phyloP scores from a whole-genome alignment of 2,113 vertebrate species.

The Boleophthalmus pectinirostris region DNA sequence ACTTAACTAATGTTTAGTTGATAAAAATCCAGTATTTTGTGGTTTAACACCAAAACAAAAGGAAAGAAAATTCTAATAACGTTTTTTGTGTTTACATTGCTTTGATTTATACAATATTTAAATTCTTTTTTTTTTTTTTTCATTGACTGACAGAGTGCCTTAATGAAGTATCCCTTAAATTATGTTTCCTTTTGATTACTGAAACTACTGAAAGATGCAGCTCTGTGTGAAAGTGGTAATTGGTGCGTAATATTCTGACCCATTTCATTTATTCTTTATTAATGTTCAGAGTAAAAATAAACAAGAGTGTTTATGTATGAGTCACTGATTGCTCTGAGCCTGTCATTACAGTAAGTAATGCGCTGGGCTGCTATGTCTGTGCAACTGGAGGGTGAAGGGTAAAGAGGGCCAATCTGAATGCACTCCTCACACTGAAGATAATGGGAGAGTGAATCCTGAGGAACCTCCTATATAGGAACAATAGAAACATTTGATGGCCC shows the following conservation, averaged over 20 bases:
- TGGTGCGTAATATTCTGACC: not conserved
- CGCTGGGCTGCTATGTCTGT: not conserved
- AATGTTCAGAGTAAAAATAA: not conserved
- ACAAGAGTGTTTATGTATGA: not conserved
- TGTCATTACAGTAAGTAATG: not conserved
- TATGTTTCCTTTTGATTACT: too few species aligned
- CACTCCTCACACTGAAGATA: constrained; percentile 25
- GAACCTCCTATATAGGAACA: constrained; percentile 10
- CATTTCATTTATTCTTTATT: not conserved
- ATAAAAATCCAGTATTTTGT: too few species aligned
- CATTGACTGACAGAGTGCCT: too few species aligned
- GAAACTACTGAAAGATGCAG: not conserved
- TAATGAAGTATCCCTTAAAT: too few species aligned
- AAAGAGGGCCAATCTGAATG: constrained; percentile 13
- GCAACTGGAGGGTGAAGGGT: not conserved
- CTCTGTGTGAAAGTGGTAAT: not conserved
- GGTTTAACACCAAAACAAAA: too few species aligned
- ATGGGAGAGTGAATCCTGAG: constrained; percentile 22
- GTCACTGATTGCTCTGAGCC: not conserved
- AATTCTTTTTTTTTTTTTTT: too few species aligned
- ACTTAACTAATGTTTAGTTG: not conserved
- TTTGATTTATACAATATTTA: too few species aligned
- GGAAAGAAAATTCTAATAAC: too few species aligned
- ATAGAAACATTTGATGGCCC: constrained; percentile 27
- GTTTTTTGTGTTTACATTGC: too few species aligned